Conservation (phyloP, 1,140 invertebrate species). For the Piezodorus guildinii region DNA sequence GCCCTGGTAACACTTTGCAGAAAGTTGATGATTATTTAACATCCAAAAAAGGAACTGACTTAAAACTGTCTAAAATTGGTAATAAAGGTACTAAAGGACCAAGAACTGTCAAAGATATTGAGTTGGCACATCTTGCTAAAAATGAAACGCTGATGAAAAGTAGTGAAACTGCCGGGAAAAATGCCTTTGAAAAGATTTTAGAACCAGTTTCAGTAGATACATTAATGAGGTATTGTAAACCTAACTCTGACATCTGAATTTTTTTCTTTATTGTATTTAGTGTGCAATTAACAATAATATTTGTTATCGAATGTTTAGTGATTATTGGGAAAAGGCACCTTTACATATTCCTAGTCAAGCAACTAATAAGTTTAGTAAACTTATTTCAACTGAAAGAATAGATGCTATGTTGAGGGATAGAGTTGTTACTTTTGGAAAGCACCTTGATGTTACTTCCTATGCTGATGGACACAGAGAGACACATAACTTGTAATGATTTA, state of each 20-base stretch:
- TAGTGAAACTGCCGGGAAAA: slow-evolving; percentile 1
- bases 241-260: not conserved
- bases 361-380: slow-evolving; percentile 51
- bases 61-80: not conserved
- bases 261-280: not conserved
- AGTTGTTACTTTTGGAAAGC: slow-evolving; percentile 66
- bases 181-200: slow-evolving; percentile 7
- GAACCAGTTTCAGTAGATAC: not conserved
- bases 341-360: slow-evolving; percentile 56
- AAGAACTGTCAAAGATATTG: not conserved
- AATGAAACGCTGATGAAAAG: not conserved
- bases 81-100: not conserved
- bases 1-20: not conserved
- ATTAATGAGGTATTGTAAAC: slow-evolving; percentile 6
- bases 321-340: slow-evolving; percentile 70
- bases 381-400: slow-evolving; percentile 63
- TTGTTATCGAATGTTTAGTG: slow-evolving; percentile 29
- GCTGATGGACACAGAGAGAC: slow-evolving; percentile 66
- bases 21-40: not conserved
- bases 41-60: not conserved
- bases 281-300: not conserved
- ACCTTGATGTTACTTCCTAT: slow-evolving; percentile 86
- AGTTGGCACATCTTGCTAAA: not conserved
- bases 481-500: slow-evolving; percentile 52
- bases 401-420: slow-evolving; percentile 66